A percentile compares a stretch with the other conserved stretches of the same genome.
Evolutionary conservation across 2,888 invertebrate species (phyloP).

Genomic region (Deroplatys truncata): DNA sequence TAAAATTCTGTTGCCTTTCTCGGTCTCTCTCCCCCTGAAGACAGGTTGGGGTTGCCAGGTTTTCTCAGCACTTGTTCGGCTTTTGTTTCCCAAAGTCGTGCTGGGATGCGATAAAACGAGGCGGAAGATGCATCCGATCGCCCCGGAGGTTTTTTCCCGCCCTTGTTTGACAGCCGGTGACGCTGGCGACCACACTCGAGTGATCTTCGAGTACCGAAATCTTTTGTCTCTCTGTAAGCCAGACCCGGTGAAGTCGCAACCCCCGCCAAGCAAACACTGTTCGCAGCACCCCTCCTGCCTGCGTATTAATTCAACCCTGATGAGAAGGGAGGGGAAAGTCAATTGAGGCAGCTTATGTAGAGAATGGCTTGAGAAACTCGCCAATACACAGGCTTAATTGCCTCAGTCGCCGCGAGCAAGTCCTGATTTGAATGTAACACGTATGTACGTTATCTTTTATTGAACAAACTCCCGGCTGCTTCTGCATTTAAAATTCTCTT

Average conservation of each 20-base stretch:
- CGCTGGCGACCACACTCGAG: constrained; percentile 11
- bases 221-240: background rate
- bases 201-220: constrained; percentile 2
- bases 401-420: background rate
- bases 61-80: background rate
- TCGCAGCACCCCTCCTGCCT: background rate
- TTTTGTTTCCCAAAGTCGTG: background rate
- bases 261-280: background rate
- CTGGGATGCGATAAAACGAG: background rate
- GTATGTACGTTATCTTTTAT: background rate
- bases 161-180: constrained; percentile 20
- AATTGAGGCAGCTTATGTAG: background rate
- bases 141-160: background rate
- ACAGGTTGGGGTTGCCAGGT: background rate
- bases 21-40: background rate
- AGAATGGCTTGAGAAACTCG: background rate
- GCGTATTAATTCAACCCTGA: background rate
- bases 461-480: background rate
- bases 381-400: background rate
- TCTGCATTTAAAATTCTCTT: background rate
- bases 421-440: background rate
- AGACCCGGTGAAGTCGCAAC: background rate
- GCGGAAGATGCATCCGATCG: background rate
- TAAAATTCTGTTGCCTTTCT: background rate
- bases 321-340: background rate